Conservation (phyloP, 2,888 invertebrate species). For the Mylabris sibirica region DNA sequence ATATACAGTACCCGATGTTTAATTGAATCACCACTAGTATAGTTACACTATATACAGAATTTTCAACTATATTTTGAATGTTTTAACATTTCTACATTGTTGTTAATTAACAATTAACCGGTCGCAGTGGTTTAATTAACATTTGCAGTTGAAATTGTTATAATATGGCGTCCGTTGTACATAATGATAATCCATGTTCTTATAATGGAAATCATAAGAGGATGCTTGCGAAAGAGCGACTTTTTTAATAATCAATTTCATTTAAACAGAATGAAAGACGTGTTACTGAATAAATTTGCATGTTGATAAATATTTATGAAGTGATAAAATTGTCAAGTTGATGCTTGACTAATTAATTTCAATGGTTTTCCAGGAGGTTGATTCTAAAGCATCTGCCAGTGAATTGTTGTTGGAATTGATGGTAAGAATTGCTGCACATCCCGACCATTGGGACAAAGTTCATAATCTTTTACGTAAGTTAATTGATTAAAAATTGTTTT, state of each 20-base stretch:
- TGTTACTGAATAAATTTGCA: slow-evolving; percentile 20
- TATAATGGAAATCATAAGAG: neutral
- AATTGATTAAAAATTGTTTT: neutral
- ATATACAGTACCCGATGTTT: neutral
- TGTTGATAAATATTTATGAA: slow-evolving; percentile 19
- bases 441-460: slow-evolving; percentile 58
- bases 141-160: no score
- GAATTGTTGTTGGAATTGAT: slow-evolving; percentile 58
- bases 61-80: no score
- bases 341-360: slow-evolving; percentile 19
- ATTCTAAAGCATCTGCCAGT: slow-evolving; percentile 47
- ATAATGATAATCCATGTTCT: neutral
- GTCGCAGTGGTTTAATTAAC: no score
- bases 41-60: no score
- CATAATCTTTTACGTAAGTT: slow-evolving; percentile 58
- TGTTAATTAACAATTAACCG: no score
- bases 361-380: slow-evolving; percentile 31
- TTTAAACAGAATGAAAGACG: slow-evolving; percentile 2
- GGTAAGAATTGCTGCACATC: slow-evolving; percentile 59
- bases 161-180: no score
- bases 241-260: neutral
- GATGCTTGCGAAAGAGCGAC: neutral
- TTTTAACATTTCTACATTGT: no score
- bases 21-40: neutral
- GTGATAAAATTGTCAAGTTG: slow-evolving; percentile 16